Conservation (phyloP, 2,113 vertebrate genomes). For the Pelecanus crispus region DNA sequence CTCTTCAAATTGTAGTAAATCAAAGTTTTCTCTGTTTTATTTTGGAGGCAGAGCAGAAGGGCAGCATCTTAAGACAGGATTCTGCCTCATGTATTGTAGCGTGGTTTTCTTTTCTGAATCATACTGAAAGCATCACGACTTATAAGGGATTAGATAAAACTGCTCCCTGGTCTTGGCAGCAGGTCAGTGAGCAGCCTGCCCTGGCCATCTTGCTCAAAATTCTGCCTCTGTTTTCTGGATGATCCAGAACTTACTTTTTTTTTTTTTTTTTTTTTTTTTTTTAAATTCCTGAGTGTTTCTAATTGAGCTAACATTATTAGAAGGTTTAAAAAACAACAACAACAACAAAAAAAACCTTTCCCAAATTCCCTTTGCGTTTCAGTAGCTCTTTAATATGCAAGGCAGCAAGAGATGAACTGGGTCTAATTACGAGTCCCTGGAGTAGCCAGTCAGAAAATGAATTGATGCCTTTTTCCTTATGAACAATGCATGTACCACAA, state of each 20-base stretch:
- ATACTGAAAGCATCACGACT: not conserved
- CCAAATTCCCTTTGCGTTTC: constrained; percentile 79
- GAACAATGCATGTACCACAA: constrained; percentile 84
- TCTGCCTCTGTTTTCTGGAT: constrained; percentile 10
- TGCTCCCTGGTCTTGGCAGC: not conserved
- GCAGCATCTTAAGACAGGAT: not conserved
- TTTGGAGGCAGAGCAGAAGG: not conserved
- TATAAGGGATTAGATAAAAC: not conserved
- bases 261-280: not conserved
- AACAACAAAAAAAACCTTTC: not conserved
- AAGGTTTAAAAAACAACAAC: constrained; percentile 20
- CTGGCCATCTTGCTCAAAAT: not conserved
- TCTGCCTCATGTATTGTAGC: not conserved
- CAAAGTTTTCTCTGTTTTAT: not conserved
- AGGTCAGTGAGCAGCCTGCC: not conserved
- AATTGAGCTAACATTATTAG: constrained; percentile 79
- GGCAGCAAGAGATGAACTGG: constrained; percentile 76
- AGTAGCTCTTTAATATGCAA: constrained; percentile 84
- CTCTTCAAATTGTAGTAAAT: not conserved
- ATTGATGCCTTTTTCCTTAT: constrained; percentile 84
- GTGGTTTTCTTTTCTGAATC: not conserved
- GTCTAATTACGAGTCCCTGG: constrained; percentile 83
- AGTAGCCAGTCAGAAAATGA: constrained; percentile 85
- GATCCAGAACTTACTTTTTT: constrained; percentile 45
- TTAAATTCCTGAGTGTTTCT: constrained; percentile 61